Evolutionary conservation across 2,113 vertebrate species (phyloP).

Genomic region (Callipepla squamata): DNA sequence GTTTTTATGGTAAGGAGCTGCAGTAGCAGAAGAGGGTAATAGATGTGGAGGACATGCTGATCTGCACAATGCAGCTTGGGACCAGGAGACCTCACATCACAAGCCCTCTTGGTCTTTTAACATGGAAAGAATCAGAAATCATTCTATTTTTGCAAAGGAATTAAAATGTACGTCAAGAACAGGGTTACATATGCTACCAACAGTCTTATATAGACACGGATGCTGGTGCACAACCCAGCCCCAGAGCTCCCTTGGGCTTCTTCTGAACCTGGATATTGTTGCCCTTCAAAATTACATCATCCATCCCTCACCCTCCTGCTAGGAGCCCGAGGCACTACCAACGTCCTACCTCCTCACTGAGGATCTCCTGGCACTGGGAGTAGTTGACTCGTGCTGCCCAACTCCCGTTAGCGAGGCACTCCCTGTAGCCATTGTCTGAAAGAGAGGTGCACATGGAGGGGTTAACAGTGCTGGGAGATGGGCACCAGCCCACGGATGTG

Average conservation of each 20-base stretch:
- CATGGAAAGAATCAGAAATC: accelerated
- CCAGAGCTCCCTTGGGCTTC: background rate
- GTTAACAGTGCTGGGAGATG: accelerated
- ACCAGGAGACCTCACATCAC: background rate
- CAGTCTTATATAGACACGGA: background rate
- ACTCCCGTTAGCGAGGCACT: slow-evolving; percentile 86
- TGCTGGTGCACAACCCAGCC: background rate
- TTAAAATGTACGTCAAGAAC: background rate
- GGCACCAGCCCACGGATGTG: background rate
- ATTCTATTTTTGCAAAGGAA: background rate
- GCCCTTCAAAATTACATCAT: background rate
- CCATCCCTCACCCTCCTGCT: background rate
- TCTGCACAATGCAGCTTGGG: no score
- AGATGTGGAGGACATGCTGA: background rate
- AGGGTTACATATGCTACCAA: accelerated
- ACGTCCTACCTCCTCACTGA: slow-evolving; percentile 83
- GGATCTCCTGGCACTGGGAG: slow-evolving; percentile 89
- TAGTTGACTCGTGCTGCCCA: slow-evolving; percentile 89
- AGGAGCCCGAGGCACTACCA: accelerated
- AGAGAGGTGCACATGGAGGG: background rate
- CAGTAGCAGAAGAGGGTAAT: background rate
- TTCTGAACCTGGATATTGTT: background rate
- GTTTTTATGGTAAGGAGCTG: background rate
- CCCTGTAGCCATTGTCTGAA: slow-evolving; percentile 88
- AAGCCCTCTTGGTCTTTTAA: background rate